A percentile compares a stretch with the other conserved stretches of the same genome.
These are phyloP conservation scores for Vulpes lagopus DNA, from an alignment of 2,113 vertebrate genomes.

Conservation along the genomic window DNA sequence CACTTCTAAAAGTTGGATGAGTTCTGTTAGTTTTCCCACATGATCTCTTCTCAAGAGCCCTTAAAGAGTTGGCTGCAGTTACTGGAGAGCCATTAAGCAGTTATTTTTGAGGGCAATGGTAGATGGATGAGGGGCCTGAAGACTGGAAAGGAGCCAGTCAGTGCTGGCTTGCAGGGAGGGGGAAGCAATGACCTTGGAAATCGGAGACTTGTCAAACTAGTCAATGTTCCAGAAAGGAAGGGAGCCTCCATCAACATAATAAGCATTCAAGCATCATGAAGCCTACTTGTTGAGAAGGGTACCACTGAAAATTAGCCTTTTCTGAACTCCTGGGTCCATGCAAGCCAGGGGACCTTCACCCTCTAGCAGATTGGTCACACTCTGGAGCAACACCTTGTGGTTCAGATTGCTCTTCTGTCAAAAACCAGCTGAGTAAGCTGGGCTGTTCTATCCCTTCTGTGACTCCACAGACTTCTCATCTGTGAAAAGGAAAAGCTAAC, in stretches of 20 bases:
- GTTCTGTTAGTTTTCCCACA: conserved; percentile 60
- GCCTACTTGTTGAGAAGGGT: neutral
- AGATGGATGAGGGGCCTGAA: conserved; percentile 60
- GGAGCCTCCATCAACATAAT: neutral
- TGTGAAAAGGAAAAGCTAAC: neutral
- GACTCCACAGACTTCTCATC: neutral
- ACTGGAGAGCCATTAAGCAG: conserved; percentile 77
- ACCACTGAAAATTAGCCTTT: neutral
- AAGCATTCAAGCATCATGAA: neutral
- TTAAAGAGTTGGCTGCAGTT: conserved; percentile 69
- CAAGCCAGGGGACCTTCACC: neutral
- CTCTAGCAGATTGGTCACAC: neutral
- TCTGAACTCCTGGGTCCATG: neutral
- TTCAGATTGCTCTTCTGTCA: neutral
- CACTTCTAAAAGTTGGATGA: conserved; percentile 68
- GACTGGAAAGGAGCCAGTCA: conserved; percentile 69
- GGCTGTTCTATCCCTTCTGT: neutral
- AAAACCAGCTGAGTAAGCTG: conserved; percentile 42
- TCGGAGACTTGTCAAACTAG: conserved; percentile 51
- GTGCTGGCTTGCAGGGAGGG: neutral
- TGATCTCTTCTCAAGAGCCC: conserved; percentile 66
- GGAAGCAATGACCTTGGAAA: conserved; percentile 75
- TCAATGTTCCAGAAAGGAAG: conserved; percentile 57
- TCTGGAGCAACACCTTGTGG: neutral
- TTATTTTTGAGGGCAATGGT: conserved; percentile 77